Evolutionary conservation across 1,140 invertebrate genomes (phyloP), one percentile per base, ranked within the genome.

Genomic region (Pseudomyrmex concolor): DNA sequence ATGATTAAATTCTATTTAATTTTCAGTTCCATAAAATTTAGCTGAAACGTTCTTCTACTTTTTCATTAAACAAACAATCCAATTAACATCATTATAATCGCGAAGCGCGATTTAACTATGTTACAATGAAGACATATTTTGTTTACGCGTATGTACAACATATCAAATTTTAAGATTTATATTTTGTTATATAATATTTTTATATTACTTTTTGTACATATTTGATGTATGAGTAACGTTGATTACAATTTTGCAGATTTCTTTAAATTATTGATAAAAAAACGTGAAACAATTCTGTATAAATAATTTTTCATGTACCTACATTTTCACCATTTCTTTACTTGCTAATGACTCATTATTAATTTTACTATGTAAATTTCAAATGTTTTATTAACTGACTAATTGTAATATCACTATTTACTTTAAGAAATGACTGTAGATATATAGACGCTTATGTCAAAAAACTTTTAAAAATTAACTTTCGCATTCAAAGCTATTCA

Each of bases 1-100:
- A 68, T 83, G 92, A 94, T 94, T 92, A 93, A 94, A 93, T 90
- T 93, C 90, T 89, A 93, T 91, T 94, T 93, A 93, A 93, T 94
- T 93, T 89, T 85, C 76, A 71, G 71, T 83, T 88, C 68, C 70
- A 88, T 87, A 85, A 89, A 92, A 90, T 87, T 91, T 70, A 86
- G 66, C 66, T 67, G 84, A 84, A 88, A 81, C 63, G 55, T 66
- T 60, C 57, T 17, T 13, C n/a, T 60, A 17, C 50, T 67, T 77
- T 77, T 17, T 48, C 25, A 48, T 22, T 82, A 76, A 76, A 50
- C 45, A 51, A 77, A 66, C 57, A 83, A 66, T 83, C 25, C 19
- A 43, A 66, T 77, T 77, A 76, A 66, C 62, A 34, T 48, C 59
- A 48, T 5, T 57, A 50, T n/a, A 22, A 55, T 74, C 48, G 17